Conservation (phyloP, 1,140 invertebrate species). For the Dufourea novaeangliae region DNA sequence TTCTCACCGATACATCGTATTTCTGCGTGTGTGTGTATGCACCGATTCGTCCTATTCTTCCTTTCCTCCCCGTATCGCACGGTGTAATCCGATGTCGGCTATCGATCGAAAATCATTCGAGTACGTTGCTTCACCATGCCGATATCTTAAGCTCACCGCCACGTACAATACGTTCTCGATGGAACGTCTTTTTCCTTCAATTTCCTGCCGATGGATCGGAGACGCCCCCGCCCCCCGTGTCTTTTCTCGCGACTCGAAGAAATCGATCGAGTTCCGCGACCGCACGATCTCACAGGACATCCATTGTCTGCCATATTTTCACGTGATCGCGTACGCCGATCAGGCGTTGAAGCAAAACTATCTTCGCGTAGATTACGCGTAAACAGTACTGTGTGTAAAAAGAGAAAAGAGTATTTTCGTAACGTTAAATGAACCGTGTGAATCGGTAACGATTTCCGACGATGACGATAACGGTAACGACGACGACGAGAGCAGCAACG, state of each 20-base stretch:
- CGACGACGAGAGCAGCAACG: not conserved
- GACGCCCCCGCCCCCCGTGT: conserved; percentile 17
- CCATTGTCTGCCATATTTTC: too few relatives aligned
- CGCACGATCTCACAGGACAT: not conserved
- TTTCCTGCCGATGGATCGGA: conserved; percentile 25
- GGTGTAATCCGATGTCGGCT: too few relatives aligned
- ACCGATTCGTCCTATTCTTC: too few relatives aligned
- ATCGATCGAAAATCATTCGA: not conserved
- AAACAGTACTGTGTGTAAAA: conserved; percentile 72
- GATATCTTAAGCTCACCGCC: conserved; percentile 40
- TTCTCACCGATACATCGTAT: too few relatives aligned
- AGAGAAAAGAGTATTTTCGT: conserved; percentile 79
- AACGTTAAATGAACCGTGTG: conserved; percentile 78
- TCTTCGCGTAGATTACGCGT: conserved; percentile 66
- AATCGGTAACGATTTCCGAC: conserved; percentile 78
- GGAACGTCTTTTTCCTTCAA: conserved; percentile 26
- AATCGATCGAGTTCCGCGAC: conserved; percentile 4
- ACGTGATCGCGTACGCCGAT: conserved; percentile 10
- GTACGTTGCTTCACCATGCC: conserved; percentile 21
- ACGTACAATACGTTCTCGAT: not conserved
- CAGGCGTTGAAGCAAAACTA: conserved; percentile 21
- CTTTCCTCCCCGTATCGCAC: too few relatives aligned
- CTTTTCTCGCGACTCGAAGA: conserved; percentile 7
- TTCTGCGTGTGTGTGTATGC: too few relatives aligned
- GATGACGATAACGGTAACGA: not conserved